These are phyloP conservation scores for Pteronotus mesoamericanus DNA, from an alignment of 2,797 vertebrate genomes.

Conservation along the genomic window DNA sequence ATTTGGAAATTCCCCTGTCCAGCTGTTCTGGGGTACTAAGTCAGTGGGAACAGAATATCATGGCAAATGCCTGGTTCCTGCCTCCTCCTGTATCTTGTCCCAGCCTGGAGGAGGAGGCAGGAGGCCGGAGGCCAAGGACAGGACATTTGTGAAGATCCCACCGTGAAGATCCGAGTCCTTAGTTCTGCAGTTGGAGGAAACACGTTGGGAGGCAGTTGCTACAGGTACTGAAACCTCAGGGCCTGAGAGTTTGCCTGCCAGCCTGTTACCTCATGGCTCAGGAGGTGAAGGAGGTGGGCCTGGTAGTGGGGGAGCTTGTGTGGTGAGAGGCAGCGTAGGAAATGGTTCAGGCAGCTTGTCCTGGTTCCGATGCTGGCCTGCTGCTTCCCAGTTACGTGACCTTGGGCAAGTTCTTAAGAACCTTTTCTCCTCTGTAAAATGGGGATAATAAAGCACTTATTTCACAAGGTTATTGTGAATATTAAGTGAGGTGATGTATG, in stretches of 20 bases:
- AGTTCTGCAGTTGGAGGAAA: neutral
- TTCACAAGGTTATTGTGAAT: neutral
- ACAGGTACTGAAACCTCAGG: accelerated
- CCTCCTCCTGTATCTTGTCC: neutral
- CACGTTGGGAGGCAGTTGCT: neutral
- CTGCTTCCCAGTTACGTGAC: neutral
- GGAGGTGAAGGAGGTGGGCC: neutral
- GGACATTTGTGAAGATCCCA: no score
- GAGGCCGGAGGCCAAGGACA: neutral
- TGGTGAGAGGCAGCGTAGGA: neutral
- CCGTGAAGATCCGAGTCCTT: neutral
- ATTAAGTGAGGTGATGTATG: neutral
- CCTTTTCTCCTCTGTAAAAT: neutral
- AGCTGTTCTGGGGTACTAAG: constrained; percentile 38
- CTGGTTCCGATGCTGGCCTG: neutral
- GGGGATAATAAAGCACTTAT: neutral
- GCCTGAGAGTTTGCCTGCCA: neutral
- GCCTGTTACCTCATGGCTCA: neutral
- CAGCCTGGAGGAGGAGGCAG: neutral
- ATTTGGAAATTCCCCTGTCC: constrained; percentile 30
- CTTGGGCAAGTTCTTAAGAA: neutral
- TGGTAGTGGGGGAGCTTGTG: neutral
- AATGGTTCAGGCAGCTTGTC: neutral
- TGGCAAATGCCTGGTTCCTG: neutral
- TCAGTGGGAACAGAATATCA: neutral